Percentiles rank a stretch among this genome's conserved stretches.
Evolutionary conservation across 2,888 invertebrate species (phyloP).

Genomic region (Acleris literana): DNA sequence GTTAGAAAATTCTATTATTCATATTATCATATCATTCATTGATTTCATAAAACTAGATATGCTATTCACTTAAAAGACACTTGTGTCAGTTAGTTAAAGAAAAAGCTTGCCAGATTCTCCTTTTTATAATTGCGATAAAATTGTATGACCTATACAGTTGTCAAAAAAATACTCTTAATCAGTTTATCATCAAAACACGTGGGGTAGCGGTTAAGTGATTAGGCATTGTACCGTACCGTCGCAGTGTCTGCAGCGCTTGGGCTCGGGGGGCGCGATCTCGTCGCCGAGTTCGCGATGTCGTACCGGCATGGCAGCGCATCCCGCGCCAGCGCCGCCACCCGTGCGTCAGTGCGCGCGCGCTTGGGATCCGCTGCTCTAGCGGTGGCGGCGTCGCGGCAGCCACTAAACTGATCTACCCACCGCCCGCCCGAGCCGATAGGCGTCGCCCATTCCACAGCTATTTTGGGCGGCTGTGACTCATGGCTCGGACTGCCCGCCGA

Average conservation of each 20-base stretch:
- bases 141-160: background rate
- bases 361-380: conserved; percentile 72
- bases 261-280: conserved; percentile 87
- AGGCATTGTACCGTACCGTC: conserved; percentile 86
- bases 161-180: background rate
- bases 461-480: conserved; percentile 80
- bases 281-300: conserved; percentile 83
- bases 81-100: too few relatives aligned
- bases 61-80: too few relatives aligned
- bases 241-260: conserved; percentile 96
- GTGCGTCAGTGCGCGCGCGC: conserved; percentile 65
- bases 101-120: too few relatives aligned
- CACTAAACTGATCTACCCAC: conserved; percentile 72
- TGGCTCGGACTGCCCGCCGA: conserved; percentile 65
- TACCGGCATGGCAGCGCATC: conserved; percentile 84
- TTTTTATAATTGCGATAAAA: too few relatives aligned
- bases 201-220: conserved; percentile 20
- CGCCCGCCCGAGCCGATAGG: conserved; percentile 83
- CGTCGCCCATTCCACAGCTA: conserved; percentile 78
- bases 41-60: too few relatives aligned
- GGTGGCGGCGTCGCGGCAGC: conserved; percentile 79
- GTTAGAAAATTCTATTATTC: too few relatives aligned
- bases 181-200: conserved; percentile 48
- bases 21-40: too few relatives aligned
- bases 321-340: conserved; percentile 80